Conservation (phyloP, 2,797 vertebrate genomes). For the Clarias platycephalus region DNA sequence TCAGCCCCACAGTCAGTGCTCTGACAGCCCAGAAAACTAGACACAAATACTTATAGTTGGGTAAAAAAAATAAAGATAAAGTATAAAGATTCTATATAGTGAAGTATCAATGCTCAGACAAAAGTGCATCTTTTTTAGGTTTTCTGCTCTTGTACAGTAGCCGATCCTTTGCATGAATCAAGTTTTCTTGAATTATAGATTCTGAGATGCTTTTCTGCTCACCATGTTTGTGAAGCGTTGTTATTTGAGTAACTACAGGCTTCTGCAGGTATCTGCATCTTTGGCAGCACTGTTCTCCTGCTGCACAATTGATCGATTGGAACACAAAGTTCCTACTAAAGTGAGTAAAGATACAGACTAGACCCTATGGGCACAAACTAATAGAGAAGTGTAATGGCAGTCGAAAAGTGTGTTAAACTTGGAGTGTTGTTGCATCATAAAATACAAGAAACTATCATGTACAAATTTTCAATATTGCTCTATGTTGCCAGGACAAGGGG, state of each 20-base stretch:
- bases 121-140: no score
- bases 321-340: not conserved
- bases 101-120: not conserved
- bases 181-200: not conserved
- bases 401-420: not conserved
- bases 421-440: not conserved
- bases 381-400: not conserved
- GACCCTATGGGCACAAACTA: not conserved
- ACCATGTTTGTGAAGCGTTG: not conserved
- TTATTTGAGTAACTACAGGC: not conserved
- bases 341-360: not conserved
- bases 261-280: not conserved
- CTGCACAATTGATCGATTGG: not conserved
- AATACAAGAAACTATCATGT: not conserved
- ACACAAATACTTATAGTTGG: not conserved
- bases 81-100: no score
- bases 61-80: not conserved
- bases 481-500: not conserved
- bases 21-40: not conserved
- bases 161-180: not conserved
- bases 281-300: not conserved
- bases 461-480: not conserved
- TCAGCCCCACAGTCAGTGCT: not conserved
- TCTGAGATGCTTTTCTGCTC: not conserved
- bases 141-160: not conserved